Evolutionary conservation across 2,113 vertebrate species (phyloP), one percentile per base, ranked within the genome.

Genomic region (Papio anubis): DNA sequence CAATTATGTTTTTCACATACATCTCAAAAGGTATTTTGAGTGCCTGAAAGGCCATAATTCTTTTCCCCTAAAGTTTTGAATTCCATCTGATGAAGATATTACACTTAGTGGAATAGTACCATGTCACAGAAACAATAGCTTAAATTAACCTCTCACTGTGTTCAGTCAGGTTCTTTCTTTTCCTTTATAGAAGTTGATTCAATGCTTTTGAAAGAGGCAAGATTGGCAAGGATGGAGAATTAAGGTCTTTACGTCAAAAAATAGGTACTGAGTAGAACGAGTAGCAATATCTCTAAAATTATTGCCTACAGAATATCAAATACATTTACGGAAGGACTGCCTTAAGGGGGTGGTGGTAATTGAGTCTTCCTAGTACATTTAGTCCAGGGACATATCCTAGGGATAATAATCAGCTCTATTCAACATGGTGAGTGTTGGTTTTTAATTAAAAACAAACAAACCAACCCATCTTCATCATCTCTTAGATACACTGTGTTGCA

Each of bases 31-130:
- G 95, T 96, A 96, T 95, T 96, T 48, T 97, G 92, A 97, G 43
- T 89, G 61, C 23, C 57, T 97, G 94, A 98, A 97, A 97, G 93
- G 88, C 96, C 96, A 97, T 98, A 96, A 98, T 98, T 97, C 97
- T 96, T 96, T 96, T 93, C 70, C 90, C 88, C 78, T 95, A 68
- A 96, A 97, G 96, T 97, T 98, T 68, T 98, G 98, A 98, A 98
- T 98, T 97, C 95, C 91, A 95, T 97, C 97, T 98, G 97, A 98
- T 98, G 98, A 98, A 97, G 96, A 93, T 93, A 97, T 91, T 94
- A 96, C n/a, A 76, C 91, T 96, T 86, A 64, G 82, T 72, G 52
- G 59, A 95, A 48, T 16, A 93, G 94, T 12, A 64, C 48, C 48
- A 40, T 97, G 97, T 94, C 97, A 97, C 90, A 95, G 97, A 97